Evolutionary conservation across 1,140 invertebrate species (phyloP).

Genomic region (Hycleus phaleratus): DNA sequence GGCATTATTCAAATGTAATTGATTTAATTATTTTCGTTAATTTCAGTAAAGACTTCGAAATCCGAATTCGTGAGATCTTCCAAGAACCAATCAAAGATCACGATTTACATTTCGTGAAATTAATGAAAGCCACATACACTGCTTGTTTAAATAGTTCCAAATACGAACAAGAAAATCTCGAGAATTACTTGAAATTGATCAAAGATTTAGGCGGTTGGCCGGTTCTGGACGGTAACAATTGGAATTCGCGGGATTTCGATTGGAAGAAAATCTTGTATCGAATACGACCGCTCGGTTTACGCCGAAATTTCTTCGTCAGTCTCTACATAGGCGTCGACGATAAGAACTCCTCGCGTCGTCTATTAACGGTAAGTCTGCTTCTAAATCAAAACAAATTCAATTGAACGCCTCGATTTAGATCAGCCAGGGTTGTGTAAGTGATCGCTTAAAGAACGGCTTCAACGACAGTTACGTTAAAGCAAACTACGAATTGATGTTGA

Average conservation of each 20-base stretch:
- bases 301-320: slow-evolving; percentile 78
- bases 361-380: slow-evolving; percentile 3
- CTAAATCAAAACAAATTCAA: neutral
- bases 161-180: slow-evolving; percentile 39
- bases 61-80: neutral
- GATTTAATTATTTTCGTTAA: neutral
- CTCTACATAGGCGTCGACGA: slow-evolving; percentile 76
- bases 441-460: slow-evolving; percentile 48
- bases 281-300: slow-evolving; percentile 66
- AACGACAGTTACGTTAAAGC: slow-evolving; percentile 36
- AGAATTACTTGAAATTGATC: slow-evolving; percentile 41
- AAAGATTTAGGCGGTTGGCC: slow-evolving; percentile 52
- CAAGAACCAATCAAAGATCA: slow-evolving; percentile 5
- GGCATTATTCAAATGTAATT: neutral
- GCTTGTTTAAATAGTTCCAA: slow-evolving; percentile 14
- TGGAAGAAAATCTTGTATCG: slow-evolving; percentile 74
- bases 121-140: slow-evolving; percentile 18
- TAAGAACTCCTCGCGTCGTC: slow-evolving; percentile 62
- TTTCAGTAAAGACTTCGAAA: neutral
- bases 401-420: slow-evolving; percentile 39
- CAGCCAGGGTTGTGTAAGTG: slow-evolving; percentile 54
- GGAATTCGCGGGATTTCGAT: slow-evolving; percentile 53
- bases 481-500: slow-evolving; percentile 39
- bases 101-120: slow-evolving; percentile 7
- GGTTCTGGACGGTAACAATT: slow-evolving; percentile 42